Conservation (phyloP, 2,888 invertebrate genomes). For the Syritta pipiens region DNA sequence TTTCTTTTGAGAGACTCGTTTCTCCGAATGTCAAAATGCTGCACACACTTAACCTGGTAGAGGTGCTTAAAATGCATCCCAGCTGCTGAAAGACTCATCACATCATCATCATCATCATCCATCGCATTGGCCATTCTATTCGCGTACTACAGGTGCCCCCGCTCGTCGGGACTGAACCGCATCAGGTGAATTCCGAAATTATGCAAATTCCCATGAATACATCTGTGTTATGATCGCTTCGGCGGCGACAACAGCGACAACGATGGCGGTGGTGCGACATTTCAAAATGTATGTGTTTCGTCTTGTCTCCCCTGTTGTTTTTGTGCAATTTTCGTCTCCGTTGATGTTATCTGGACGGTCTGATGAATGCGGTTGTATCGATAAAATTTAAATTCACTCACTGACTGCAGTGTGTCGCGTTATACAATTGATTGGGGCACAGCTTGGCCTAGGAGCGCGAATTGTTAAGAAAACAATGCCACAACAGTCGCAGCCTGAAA, state of each 20-base stretch:
- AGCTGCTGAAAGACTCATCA: no score
- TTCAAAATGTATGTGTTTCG: conserved; percentile 29
- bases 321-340: conserved; percentile 8
- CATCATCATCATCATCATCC: background rate
- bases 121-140: conserved; percentile 12
- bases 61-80: conserved; percentile 33
- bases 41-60: conserved; percentile 40
- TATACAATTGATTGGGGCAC: background rate
- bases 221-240: conserved; percentile 31
- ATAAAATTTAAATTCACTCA: conserved; percentile 11
- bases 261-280: no score
- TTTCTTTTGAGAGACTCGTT: conserved; percentile 43
- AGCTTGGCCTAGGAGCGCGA: background rate
- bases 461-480: no score
- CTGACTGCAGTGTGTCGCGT: background rate
- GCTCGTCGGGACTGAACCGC: no score
- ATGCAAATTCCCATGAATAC: conserved; percentile 41
- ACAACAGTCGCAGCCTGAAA: no score
- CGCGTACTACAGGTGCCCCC: background rate
- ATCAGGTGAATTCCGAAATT: conserved; percentile 55
- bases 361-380: conserved; percentile 1
- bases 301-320: no score
- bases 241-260: no score
- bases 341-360: conserved; percentile 15
- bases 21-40: conserved; percentile 50